Evolutionary conservation across 2,888 invertebrate species (phyloP).

Genomic region (Sipha maydis): DNA sequence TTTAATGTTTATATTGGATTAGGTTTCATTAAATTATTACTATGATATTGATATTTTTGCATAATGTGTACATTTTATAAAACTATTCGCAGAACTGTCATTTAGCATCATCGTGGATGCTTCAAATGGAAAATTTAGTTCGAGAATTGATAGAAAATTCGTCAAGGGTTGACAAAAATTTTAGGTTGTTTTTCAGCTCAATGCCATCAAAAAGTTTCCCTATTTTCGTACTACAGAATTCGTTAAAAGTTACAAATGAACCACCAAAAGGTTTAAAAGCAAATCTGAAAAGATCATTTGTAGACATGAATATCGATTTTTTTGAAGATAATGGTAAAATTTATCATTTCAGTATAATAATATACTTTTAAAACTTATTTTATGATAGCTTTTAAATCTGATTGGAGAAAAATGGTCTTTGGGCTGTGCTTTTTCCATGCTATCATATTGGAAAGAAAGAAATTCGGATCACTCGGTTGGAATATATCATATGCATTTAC

Average conservation of each 20-base stretch:
- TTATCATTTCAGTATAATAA: slow-evolving; percentile 71
- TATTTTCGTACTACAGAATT: slow-evolving; percentile 77
- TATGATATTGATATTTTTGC: too few relatives aligned
- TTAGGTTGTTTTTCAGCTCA: slow-evolving; percentile 90
- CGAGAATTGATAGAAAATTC: slow-evolving; percentile 50
- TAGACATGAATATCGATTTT: slow-evolving; percentile 80
- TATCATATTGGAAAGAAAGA: slow-evolving; percentile 88
- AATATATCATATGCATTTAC: slow-evolving; percentile 93
- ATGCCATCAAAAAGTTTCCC: slow-evolving; percentile 94
- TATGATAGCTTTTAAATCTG: slow-evolving; percentile 65
- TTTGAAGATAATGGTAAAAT: slow-evolving; percentile 81
- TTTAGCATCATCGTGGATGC: slow-evolving; percentile 85
- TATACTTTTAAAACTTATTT: background rate
- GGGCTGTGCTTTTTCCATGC: slow-evolving; percentile 92
- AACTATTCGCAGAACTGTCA: slow-evolving; percentile 80
- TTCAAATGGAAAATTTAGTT: slow-evolving; percentile 73
- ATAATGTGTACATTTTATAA: background rate
- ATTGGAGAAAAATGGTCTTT: slow-evolving; percentile 83
- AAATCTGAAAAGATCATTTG: slow-evolving; percentile 85
- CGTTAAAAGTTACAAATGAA: slow-evolving; percentile 79
- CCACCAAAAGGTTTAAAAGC: slow-evolving; percentile 85
- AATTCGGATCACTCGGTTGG: slow-evolving; percentile 92
- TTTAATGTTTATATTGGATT: too few relatives aligned
- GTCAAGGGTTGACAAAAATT: background rate
- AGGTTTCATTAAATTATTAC: too few relatives aligned